Evolutionary conservation across 2,888 invertebrate species (phyloP), one percentile per base, ranked within the genome.

Genomic region (Trachelus stipa): DNA sequence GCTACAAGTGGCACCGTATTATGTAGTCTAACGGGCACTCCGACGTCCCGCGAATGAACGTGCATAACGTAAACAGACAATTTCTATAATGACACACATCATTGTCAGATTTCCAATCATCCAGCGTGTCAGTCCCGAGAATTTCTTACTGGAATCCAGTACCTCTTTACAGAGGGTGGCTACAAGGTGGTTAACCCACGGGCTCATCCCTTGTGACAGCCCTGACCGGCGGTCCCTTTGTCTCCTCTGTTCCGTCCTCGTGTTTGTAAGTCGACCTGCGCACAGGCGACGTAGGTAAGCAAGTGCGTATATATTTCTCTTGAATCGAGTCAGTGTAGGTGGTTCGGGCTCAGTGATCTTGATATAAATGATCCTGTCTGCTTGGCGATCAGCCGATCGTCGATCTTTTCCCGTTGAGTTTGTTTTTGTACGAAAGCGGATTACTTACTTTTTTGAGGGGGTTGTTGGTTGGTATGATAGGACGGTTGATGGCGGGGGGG

Each of bases 341-440:
- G 69, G 69, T 69, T 69, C 69, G 69, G 69, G 69, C 69, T 69
- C 69, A 33, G 71, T 78, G 76, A 80, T 73, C 73, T 74, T 71
- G 34, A 78, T 80, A 80, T 75, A 80, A 80, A 80, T 80, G 80
- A 78, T 69, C 76, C 80, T 78, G 80, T 78, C 78, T 69, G 78
- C 12, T 71, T 69, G 69, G 68, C 73, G 69, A 76, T 78, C 75
- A 76, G 34, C 69, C 76, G 69, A 68, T 76, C 80, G 78, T 78
- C 80, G 69, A 76, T 80, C 78, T 80, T 76, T 73, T 73, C 74
- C 40, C 68, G 35, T 69, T 73, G 30, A 69, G 69, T 69, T 69
- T 69, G 69, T 69, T 69, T 69, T 69, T 69, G 69, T 69, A 69
- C 33, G 31, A 69, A 69, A 69, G 69, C 69, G 69, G 69, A 69